Evolutionary conservation across 1,140 invertebrate genomes (phyloP), one percentile per base, ranked within the genome.

Genomic region (Lycorma delicatula): DNA sequence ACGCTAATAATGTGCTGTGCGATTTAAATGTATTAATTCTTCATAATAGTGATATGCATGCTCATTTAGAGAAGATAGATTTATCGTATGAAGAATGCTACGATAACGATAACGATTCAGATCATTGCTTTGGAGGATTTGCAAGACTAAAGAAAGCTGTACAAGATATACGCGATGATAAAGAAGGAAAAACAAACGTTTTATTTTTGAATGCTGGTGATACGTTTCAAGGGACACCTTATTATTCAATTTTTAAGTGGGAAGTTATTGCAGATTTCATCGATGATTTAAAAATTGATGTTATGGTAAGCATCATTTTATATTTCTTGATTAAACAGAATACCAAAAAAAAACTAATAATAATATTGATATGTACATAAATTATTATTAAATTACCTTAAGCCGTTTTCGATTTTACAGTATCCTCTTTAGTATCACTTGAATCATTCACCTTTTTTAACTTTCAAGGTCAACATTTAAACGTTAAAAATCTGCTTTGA

Each of bases 1-100:
- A n/a, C n/a, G n/a, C n/a, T n/a, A n/a, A n/a, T n/a, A n/a, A n/a
- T n/a, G n/a, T n/a, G n/a, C n/a, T n/a, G 5, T 7, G 23, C 13
- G 53, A 48, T 6, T 60, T 61, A 41, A 22, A 49, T 20, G 28
- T 68, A 25, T 70, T 76, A 12, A 81, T 94, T 29, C 67, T 95
- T 0, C 91, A 94, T 71, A 91, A 89, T 50, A 95, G 94, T 70
- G 91, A 94, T 66, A 88, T 94, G 79, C 91, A 94, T 65, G 80
- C 89, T 0, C 78, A 87, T 25, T 92, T 92, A 68, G 87, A 91
- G 54, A 80, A 92, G 70, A 86, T 82, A 1, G 48, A 60, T 54
- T 12, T 41, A 41, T 41, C 20, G 12, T 41, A 16, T 91, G 94
- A 76, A 58, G 56, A n/a, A n/a, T n/a, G 16, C 6, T 13, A 34